Evolutionary conservation across 2,113 vertebrate genomes (phyloP), one percentile per base, ranked within the genome.

Genomic region (Oostethus manadensis): DNA sequence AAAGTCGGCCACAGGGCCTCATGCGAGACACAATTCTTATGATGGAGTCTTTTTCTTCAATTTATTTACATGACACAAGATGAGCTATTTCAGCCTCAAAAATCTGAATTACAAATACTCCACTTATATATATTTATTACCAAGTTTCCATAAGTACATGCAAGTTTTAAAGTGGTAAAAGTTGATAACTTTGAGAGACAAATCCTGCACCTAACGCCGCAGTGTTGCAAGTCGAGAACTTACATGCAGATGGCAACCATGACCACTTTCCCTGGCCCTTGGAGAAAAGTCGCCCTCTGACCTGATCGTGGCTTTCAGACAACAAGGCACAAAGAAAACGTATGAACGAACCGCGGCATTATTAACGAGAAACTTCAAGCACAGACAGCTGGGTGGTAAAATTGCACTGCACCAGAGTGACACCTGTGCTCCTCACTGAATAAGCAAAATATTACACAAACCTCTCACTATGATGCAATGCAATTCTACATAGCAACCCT

Each of bases 171-270:
- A 4, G 13, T 42, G 38, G 38, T 4, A 14, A 4, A 42, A 42
- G 38, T 42, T 42, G 3, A 42, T 14, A 42, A 33, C 29, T 33
- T 42, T 33, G 13, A 42, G 14, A 42, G 38, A 42, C 38, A 40
- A 0, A 40, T 40, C 11, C 3, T 42, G 38, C 3, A 7, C 13
- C 10, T 42, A 42, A 42, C 1, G 3, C 29, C 1, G 29, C 7
- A 33, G 29, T 33, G 29, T 6, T 33, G 38, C 10, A 35, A 5
- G 5, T 18, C 11, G 18, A 56, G 18, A 77, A 92, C 97, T 94
- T 92, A 99, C 97, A 99, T 98, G 89, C 95, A 99, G 83, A 99
- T 97, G 51, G 97, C 97, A 43, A 99, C 95, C 92, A 94, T 96
- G 55, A 99, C 97, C 78, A 99, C 97, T 77, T 98, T 98, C 70